A percentile compares a stretch with the other conserved stretches of the same genome.
These are phyloP conservation scores for Nymphalis io DNA, from an alignment of 1,140 invertebrate genomes.

Conservation along the genomic window DNA sequence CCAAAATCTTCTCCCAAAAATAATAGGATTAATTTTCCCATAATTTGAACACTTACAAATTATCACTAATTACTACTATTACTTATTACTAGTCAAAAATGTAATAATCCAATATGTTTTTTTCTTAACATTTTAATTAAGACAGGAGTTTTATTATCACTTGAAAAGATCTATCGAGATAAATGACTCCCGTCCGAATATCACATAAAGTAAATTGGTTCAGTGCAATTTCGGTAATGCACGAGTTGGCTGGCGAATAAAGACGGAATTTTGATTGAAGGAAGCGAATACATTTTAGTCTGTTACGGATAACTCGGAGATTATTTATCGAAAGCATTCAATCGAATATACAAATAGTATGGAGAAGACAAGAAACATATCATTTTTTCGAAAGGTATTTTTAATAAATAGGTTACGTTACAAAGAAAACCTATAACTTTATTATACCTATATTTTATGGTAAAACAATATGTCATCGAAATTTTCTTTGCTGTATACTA, in stretches of 20 bases:
- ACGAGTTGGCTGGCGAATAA: slow-evolving; percentile 59
- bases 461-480: too few relatives aligned
- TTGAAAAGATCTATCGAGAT: slow-evolving; percentile 39
- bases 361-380: neutral
- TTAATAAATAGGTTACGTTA: neutral
- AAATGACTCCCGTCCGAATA: slow-evolving; percentile 55
- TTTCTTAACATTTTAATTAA: slow-evolving; percentile 14
- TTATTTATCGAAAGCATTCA: neutral
- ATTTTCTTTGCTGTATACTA: too few relatives aligned
- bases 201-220: slow-evolving; percentile 70
- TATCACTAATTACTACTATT: too few relatives aligned
- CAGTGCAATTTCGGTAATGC: slow-evolving; percentile 70
- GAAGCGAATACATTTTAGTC: slow-evolving; percentile 27
- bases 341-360: neutral
- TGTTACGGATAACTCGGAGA: slow-evolving; percentile 16
- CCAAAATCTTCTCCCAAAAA: too few relatives aligned
- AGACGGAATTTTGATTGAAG: slow-evolving; percentile 55
- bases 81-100: neutral
- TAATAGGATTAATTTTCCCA: too few relatives aligned
- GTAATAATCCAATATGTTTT: neutral
- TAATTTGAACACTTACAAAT: too few relatives aligned
- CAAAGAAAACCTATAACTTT: too few relatives aligned
- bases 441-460: too few relatives aligned
- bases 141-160: slow-evolving; percentile 25
- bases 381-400: neutral